These are phyloP conservation scores for Sebastes iracundus DNA, from an alignment of 2,797 vertebrate genomes.

Conservation along the genomic window DNA sequence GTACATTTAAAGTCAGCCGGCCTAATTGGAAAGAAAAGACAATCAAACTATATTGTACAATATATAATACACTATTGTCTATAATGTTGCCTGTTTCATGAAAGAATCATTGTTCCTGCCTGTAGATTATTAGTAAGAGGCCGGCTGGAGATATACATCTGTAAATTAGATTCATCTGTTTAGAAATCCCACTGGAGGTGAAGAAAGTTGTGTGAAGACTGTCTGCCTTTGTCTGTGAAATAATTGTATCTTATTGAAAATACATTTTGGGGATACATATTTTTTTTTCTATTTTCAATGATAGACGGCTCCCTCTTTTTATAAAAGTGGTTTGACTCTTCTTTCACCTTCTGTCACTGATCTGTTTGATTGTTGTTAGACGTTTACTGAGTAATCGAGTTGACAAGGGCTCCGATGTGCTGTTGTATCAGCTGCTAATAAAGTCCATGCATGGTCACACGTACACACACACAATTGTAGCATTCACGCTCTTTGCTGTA, in stretches of 20 bases:
- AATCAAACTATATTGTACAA: slow-evolving; percentile 7
- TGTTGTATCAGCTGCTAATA: not conserved
- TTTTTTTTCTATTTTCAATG: not conserved
- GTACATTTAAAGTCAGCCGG: not conserved
- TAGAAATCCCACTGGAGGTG: too few relatives aligned
- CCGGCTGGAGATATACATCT: too few relatives aligned
- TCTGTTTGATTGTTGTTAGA: slow-evolving; percentile 8
- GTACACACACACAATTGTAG: not conserved
- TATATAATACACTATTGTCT: too few relatives aligned
- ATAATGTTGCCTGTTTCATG: too few relatives aligned
- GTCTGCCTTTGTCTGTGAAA: too few relatives aligned
- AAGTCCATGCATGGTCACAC: not conserved
- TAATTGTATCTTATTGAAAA: too few relatives aligned
- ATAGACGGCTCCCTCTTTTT: not conserved
- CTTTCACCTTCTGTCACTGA: not conserved
- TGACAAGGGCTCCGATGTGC: slow-evolving; percentile 26
- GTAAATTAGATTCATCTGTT: too few relatives aligned
- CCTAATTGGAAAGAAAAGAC: not conserved
- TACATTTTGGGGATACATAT: too few relatives aligned
- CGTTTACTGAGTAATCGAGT: slow-evolving; percentile 5
- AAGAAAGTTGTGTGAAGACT: too few relatives aligned
- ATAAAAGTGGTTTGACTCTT: not conserved
- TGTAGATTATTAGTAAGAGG: too few relatives aligned
- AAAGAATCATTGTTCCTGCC: too few relatives aligned
- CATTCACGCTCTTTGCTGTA: not conserved